Evolutionary conservation across 2,888 invertebrate genomes (phyloP), one percentile per base, ranked within the genome.

Genomic region (Orchesellides sinensis): DNA sequence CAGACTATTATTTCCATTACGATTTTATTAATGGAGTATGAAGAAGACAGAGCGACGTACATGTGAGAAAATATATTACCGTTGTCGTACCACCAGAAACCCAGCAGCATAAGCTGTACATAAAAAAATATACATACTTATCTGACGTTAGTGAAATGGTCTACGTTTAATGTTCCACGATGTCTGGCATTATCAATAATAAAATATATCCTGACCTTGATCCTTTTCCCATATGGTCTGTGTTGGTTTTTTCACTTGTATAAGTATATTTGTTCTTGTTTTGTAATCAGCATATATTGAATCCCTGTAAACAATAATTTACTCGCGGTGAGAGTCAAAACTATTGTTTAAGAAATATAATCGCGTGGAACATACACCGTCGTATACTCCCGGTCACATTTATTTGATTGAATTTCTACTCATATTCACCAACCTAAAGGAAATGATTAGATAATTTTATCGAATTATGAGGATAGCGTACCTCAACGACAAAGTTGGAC

Each of bases 151-250:
- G 8, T 52, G 52, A 52, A 52, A 17, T 52, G 52, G 17, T 52
- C 19, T 2, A 52, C 19, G 19, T 52, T 21, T 52, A 17, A 4
- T 21, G 40, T 25, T 35, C 54, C 54, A 35, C 35, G 21, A 21
- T 56, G 69, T 54, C 54, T 54, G 19, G 10, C 14, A 17, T 12
- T 32, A 52, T 75, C 21, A 54, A 54, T 65, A 65, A 17, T 75
- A 25, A 54, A 75, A 32, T 63, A 73, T 63, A 73, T n/a, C 3
- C 17, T 54, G 74, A 74, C 74, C 74, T 74, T 74, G 74, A 74
- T 74, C 74, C 63, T 65, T 52, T 65, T 65, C 65, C 52, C 29
- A 65, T 74, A n/a, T n/a, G 0, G 19, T 17, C 49, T 21, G 32
- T 52, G 32, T 5, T 32, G 32, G 32, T 32, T 49, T 12, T 68